phyloP scores from a whole-genome alignment of 1,140 invertebrate species.

The Thaumatotibia leucotreta region DNA sequence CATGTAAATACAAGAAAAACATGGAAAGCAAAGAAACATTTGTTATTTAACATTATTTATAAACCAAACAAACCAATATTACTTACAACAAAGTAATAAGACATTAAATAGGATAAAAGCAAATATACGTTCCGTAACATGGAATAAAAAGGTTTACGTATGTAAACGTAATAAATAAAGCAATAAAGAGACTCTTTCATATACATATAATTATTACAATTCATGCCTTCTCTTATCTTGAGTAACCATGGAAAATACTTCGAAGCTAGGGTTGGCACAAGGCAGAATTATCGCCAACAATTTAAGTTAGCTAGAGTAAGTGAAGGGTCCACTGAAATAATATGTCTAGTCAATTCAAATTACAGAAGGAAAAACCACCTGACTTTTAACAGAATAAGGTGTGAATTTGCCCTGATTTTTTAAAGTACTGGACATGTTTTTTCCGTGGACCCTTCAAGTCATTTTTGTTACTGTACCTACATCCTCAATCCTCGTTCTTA shows the following conservation, averaged over 20 bases:
- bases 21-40: background rate
- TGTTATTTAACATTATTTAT: background rate
- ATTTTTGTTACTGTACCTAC: no score
- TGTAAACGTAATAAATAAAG: background rate
- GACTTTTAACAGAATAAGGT: no score
- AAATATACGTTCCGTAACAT: background rate
- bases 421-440: no score
- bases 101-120: background rate
- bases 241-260: conserved; percentile 29
- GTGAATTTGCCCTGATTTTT: no score
- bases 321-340: no score
- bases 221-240: conserved; percentile 18
- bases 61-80: background rate
- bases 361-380: no score
- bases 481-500: no score
- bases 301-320: no score
- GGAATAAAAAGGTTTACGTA: background rate
- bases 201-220: conserved; percentile 11
- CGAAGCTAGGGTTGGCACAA: background rate
- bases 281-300: no score
- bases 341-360: no score
- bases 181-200: background rate
- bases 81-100: background rate
- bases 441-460: no score
- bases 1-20: no score